Evolutionary conservation across 2,797 vertebrate species (phyloP).

Genomic region (Halcyon badia): DNA sequence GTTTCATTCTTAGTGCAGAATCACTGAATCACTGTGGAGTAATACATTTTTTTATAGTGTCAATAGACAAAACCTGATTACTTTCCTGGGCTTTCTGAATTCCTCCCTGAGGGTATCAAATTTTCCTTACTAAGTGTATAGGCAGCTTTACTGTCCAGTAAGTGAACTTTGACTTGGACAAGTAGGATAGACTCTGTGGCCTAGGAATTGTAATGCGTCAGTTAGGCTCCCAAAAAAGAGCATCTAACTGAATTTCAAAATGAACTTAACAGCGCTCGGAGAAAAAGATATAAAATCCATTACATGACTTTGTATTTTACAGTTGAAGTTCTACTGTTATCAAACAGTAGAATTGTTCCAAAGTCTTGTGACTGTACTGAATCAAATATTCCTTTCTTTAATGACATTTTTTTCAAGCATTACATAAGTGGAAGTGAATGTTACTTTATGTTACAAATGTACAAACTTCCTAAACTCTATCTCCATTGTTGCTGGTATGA

Average conservation of each 20-base stretch:
- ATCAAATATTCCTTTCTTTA: neutral
- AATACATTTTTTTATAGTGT: neutral
- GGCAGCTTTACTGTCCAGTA: neutral
- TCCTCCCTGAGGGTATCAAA: neutral
- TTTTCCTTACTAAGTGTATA: neutral
- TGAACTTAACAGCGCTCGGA: neutral
- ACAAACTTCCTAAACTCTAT: neutral
- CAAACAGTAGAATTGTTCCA: neutral
- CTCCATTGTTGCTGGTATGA: neutral
- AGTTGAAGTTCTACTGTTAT: neutral
- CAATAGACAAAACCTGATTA: neutral
- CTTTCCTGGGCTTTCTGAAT: constrained; percentile 9
- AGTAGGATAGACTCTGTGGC: neutral
- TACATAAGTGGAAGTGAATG: neutral
- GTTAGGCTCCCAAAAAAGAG: neutral
- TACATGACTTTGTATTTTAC: neutral
- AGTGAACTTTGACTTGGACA: neutral
- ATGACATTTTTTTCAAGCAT: neutral
- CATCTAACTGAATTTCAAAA: neutral
- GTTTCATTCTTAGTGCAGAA: neutral
- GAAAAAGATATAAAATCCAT: neutral
- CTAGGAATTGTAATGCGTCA: neutral
- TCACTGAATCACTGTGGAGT: neutral
- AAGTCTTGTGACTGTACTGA: neutral
- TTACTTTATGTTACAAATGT: neutral